phyloP scores from a whole-genome alignment of 1,140 invertebrate species.

The Drosophila truncata region DNA sequence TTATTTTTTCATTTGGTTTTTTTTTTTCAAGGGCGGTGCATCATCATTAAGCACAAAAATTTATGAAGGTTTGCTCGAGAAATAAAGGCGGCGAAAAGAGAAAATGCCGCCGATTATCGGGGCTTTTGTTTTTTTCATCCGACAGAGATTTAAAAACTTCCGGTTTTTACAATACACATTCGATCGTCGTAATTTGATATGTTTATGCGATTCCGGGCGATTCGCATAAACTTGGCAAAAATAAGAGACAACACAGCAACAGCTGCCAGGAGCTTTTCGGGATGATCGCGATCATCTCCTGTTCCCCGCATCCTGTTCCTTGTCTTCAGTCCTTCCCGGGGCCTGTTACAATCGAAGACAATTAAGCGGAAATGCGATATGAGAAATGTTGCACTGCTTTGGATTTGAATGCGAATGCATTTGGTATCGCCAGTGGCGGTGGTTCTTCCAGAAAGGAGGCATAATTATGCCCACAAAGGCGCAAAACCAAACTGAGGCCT shows the following conservation, averaged over 20 bases:
- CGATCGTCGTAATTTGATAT: slow-evolving; percentile 78
- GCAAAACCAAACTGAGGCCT: slow-evolving; percentile 49
- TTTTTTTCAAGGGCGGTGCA: slow-evolving; percentile 33
- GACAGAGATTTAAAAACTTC: slow-evolving; percentile 70
- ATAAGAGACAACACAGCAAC: slow-evolving; percentile 46
- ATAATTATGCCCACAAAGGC: slow-evolving; percentile 51
- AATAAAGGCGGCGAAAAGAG: slow-evolving; percentile 27
- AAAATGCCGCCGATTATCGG: slow-evolving; percentile 35
- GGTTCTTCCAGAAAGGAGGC: slow-evolving; percentile 30
- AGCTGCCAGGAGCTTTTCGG: slow-evolving; percentile 45
- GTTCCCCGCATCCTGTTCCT: slow-evolving; percentile 29
- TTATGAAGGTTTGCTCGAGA: slow-evolving; percentile 46
- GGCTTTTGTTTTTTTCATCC: slow-evolving; percentile 44
- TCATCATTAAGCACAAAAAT: slow-evolving; percentile 42
- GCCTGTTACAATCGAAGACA: slow-evolving; percentile 60
- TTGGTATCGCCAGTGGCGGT: too few species aligned
- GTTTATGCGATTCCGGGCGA: slow-evolving; percentile 67
- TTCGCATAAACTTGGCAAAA: slow-evolving; percentile 63
- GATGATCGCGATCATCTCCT: slow-evolving; percentile 40
- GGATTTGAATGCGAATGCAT: slow-evolving; percentile 75
- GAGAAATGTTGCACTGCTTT: slow-evolving; percentile 56
- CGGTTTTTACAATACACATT: slow-evolving; percentile 56
- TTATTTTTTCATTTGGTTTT: slow-evolving; percentile 2
- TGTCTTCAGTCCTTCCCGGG: background rate
- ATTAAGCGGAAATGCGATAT: slow-evolving; percentile 75